Evolutionary conservation across 92 coral and sea anemone genomes (phyloP), one percentile per base, ranked within the genome.

Genomic region (Metridium senile): DNA sequence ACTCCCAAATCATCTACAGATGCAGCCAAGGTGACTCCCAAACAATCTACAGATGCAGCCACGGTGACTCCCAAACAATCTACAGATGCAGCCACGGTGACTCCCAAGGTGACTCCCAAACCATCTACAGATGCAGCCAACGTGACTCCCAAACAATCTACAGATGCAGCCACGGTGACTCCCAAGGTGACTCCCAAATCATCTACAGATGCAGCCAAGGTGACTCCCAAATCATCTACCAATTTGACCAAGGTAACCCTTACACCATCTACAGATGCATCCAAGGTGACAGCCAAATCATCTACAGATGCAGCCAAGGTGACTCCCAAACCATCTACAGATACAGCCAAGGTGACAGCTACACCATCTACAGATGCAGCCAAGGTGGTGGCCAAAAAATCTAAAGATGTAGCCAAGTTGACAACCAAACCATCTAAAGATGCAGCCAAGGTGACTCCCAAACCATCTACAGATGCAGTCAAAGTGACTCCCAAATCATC

Each of bases 1-100:
- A 11, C 84, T 7, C 10, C 61, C 23, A 69, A 78, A 27, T 8
- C 68, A 53, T 78, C 83, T 28, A 26, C 54, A 27, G 43, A 35
- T 34, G 39, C 33, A 4, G 58, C 21, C 4, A 70, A 70, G 13
- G 66, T 71, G 16, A 26, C 70, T 19, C 56, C 66, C 2, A 73
- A 74, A 32, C 26, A 68, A n/a, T 72, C 81, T 26, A 59, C 25
- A 26, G 43, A 39, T 9, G 22, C 20, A 28, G 46, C 58, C 11
- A 63, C 78, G 66, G 79, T 71, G 25, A 19, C 84, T 21, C 68
- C 87, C 7, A 70, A 72, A 25, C 39, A 45, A 32, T 71, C 65
- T 11, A 32, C 31, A 8, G 63, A 65, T 19, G 65, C 76, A 9
- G 52, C 45, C 20, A 67, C 70, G 33, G 53, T 67, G 46, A 29